phyloP scores from a whole-genome alignment of 1,140 invertebrate genomes.

The Dreissena polymorpha region DNA sequence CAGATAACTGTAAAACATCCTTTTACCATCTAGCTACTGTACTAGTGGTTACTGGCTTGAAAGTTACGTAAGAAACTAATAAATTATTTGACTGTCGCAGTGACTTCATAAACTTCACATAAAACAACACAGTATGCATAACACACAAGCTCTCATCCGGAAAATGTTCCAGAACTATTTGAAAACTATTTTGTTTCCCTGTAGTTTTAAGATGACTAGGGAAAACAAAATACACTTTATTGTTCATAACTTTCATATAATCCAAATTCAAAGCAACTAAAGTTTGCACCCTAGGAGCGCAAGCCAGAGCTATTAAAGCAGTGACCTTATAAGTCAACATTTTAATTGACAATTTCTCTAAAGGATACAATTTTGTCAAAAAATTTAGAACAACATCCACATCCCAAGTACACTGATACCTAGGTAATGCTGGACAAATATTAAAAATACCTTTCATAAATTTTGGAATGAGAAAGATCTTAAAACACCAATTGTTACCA shows the following conservation, averaged over 20 bases:
- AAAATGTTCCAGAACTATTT: too few species aligned
- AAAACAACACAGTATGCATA: too few species aligned
- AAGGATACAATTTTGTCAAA: background rate
- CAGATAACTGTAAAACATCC: background rate
- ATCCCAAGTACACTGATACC: constrained; percentile 24
- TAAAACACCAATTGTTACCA: constrained; percentile 1
- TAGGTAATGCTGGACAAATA: background rate
- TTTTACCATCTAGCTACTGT: constrained; percentile 23
- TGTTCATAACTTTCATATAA: background rate
- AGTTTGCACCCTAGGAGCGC: constrained; percentile 18
- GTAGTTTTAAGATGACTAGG: too few species aligned
- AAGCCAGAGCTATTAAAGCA: constrained; percentile 15
- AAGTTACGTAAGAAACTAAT: constrained; percentile 19
- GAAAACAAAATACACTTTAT: too few species aligned
- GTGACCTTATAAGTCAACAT: constrained; percentile 19
- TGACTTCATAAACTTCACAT: too few species aligned
- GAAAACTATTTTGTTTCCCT: too few species aligned
- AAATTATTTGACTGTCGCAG: background rate
- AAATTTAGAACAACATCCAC: background rate
- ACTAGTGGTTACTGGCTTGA: constrained; percentile 10
- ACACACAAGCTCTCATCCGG: too few species aligned
- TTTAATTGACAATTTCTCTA: constrained; percentile 12
- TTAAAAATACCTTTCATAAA: constrained; percentile 16
- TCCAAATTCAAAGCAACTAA: constrained; percentile 17
- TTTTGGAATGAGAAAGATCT: background rate